These are phyloP conservation scores for Hemitrygon akajei DNA, from an alignment of 2,797 vertebrate genomes.

Conservation along the genomic window DNA sequence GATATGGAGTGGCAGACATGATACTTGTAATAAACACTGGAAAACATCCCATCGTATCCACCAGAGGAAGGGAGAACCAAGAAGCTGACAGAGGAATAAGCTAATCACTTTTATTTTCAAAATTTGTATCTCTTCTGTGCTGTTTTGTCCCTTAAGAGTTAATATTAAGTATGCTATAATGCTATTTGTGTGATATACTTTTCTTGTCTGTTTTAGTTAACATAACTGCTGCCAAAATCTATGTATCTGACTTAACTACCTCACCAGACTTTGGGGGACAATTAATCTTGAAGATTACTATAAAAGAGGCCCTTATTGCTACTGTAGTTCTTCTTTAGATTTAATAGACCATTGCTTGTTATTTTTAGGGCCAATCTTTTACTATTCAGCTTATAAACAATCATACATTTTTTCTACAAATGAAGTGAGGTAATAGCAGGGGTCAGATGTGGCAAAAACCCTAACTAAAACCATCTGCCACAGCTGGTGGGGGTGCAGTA, in stretches of 20 bases:
- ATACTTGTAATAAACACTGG: neutral
- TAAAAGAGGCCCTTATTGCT: constrained; percentile 42
- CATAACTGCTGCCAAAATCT: constrained; percentile 31
- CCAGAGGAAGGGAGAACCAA: neutral
- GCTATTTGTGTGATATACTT: neutral
- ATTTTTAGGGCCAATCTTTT: constrained; percentile 39
- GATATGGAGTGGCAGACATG: neutral
- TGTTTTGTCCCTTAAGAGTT: neutral
- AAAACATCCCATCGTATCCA: neutral
- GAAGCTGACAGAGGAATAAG: neutral
- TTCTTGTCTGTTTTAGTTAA: neutral
- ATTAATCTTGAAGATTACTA: constrained; percentile 39
- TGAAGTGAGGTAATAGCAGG: constrained; percentile 63
- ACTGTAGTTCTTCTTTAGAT: constrained; percentile 42
- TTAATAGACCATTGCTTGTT: constrained; percentile 38
- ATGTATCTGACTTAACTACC: constrained; percentile 24
- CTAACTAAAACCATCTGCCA: constrained; percentile 89
- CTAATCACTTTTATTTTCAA: neutral
- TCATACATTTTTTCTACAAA: constrained; percentile 69
- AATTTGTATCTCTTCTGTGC: neutral
- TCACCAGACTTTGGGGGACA: neutral
- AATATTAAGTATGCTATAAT: neutral
- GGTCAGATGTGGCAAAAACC: constrained; percentile 64
- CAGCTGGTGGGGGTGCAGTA: constrained; percentile 56
- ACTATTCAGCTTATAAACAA: constrained; percentile 56